Evolutionary conservation across 92 coral and sea anemone species (phyloP).

Genomic region (Diadumene lineata): DNA sequence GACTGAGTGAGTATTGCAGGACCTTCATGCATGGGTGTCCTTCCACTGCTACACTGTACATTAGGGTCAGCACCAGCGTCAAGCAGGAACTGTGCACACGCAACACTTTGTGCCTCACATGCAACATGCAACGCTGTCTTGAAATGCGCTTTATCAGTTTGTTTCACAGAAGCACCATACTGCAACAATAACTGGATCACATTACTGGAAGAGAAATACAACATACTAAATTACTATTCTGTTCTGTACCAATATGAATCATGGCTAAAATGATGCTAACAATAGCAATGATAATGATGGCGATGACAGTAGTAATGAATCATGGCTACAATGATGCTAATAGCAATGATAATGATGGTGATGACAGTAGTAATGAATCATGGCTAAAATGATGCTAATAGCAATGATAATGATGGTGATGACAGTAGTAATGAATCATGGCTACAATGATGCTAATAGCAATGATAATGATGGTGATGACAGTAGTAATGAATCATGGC

Average conservation of each 20-base stretch:
- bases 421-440: not conserved
- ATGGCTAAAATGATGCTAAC: not conserved
- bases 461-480: not conserved
- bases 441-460: not conserved
- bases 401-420: not conserved
- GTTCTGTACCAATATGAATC: too few relatives aligned
- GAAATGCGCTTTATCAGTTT: conserved; percentile 80
- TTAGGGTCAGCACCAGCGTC: conserved; percentile 92
- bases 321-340: not conserved
- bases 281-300: not conserved
- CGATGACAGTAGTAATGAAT: not conserved
- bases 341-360: not conserved
- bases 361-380: not conserved
- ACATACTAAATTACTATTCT: not conserved
- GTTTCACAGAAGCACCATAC: conserved; percentile 71
- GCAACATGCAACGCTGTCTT: conserved; percentile 92
- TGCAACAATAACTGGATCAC: conserved; percentile 70
- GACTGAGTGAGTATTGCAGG: not conserved
- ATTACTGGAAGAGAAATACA: conserved; percentile 43
- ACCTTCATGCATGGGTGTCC: conserved; percentile 95
- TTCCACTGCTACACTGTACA: conserved; percentile 76
- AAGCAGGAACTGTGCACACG: conserved; percentile 72
- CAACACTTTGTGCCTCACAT: conserved; percentile 78
- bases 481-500: not conserved
- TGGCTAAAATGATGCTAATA: not conserved